A percentile compares a stretch with the other conserved stretches of the same genome.
Conservation (phyloP, 2,113 vertebrate species). For the Prinia subflava region DNA sequence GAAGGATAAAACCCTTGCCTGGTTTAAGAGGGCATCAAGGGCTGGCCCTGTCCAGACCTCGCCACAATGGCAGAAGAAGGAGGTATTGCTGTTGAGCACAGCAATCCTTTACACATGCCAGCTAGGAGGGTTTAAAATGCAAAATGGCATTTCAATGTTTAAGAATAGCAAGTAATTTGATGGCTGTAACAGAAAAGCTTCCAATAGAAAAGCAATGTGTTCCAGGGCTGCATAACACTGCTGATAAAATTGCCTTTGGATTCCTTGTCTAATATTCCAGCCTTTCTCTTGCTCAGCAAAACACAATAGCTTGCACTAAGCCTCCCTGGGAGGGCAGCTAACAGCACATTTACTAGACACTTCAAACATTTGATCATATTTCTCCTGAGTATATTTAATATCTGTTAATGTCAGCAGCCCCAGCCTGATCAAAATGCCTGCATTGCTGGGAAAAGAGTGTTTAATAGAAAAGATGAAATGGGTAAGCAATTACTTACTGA, state of each 20-base stretch:
- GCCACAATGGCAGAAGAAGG: neutral
- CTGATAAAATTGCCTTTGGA: constrained; percentile 63
- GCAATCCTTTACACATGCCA: neutral
- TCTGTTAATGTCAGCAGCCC: constrained; percentile 62
- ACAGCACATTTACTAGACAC: constrained; percentile 63
- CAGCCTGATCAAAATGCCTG: constrained; percentile 36
- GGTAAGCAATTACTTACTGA: constrained; percentile 53
- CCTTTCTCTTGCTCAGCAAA: constrained; percentile 58
- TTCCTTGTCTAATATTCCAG: constrained; percentile 61
- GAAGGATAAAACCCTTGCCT: neutral
- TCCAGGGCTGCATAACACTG: constrained; percentile 32
- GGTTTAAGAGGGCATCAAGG: neutral
- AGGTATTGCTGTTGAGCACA: neutral
- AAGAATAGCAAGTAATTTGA: constrained; percentile 60
- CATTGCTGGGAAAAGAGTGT: constrained; percentile 35
- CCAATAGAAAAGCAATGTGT: constrained; percentile 41
- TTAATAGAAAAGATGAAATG: constrained; percentile 39
- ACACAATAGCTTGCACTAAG: constrained; percentile 58
- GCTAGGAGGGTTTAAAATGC: neutral
- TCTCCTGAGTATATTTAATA: constrained; percentile 66
- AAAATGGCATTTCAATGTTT: constrained; percentile 58
- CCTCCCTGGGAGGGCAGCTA: constrained; percentile 52
- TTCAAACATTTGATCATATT: constrained; percentile 68
- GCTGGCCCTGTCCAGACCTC: neutral
- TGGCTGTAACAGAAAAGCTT: constrained; percentile 47